Evolutionary conservation across 2,797 vertebrate species (phyloP).

Genomic region (Pangasius sanitwongsei): DNA sequence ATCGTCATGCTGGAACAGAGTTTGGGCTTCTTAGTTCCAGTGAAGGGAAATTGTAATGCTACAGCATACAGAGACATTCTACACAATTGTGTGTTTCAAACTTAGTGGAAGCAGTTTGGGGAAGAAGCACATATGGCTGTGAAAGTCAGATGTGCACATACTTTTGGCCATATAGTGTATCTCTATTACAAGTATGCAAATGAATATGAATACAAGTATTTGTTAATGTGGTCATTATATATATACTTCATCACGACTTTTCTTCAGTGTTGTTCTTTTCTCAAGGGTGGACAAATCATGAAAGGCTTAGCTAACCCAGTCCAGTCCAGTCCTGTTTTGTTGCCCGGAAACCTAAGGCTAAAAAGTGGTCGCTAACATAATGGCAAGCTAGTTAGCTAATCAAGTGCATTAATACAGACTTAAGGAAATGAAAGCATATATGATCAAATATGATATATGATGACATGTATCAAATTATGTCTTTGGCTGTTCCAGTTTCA

Average conservation of each 20-base stretch:
- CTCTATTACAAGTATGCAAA: not conserved
- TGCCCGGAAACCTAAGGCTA: not conserved
- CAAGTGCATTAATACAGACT: not conserved
- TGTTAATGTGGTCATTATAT: too few species aligned
- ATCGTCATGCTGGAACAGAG: too few species aligned
- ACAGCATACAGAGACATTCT: not conserved
- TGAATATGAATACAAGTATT: too few species aligned
- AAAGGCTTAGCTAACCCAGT: too few species aligned
- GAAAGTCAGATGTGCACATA: not conserved
- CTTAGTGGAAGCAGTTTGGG: not conserved
- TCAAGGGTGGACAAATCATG: too few species aligned
- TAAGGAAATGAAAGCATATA: not conserved
- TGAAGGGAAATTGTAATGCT: not conserved
- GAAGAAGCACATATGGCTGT: not conserved
- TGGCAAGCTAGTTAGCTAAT: not conserved
- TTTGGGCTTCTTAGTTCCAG: not conserved
- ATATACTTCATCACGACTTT: too few species aligned
- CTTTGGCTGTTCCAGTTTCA: not conserved
- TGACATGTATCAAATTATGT: not conserved
- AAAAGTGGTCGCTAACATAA: not conserved
- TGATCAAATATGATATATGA: not conserved
- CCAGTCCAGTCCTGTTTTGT: too few species aligned
- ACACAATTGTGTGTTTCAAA: not conserved
- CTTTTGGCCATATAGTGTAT: not conserved
- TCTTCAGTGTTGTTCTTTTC: too few species aligned